A percentile compares a stretch with the other conserved stretches of the same genome.
Evolutionary conservation across 2,888 invertebrate genomes (phyloP).

Genomic region (Trypoxylon attenuatum): DNA sequence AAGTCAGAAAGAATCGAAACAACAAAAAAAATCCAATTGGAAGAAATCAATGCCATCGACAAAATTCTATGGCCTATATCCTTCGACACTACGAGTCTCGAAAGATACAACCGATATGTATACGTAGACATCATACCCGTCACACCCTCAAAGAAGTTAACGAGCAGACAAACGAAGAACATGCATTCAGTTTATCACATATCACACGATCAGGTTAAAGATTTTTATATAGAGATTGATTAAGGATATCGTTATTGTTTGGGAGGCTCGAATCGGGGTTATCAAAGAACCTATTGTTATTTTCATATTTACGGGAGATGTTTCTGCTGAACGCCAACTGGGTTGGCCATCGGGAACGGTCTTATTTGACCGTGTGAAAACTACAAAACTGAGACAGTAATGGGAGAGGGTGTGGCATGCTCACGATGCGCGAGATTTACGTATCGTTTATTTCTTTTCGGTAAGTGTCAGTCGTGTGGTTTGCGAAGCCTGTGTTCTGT

Average conservation of each 20-base stretch:
- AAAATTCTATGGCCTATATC: too few species aligned
- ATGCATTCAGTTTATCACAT: slow-evolving; percentile 5
- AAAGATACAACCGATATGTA: too few species aligned
- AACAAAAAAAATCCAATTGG: too few species aligned
- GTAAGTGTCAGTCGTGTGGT: slow-evolving; percentile 47
- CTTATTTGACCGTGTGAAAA: background rate
- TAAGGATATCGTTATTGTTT: background rate
- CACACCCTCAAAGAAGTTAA: too few species aligned
- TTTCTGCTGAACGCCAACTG: background rate
- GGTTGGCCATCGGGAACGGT: background rate
- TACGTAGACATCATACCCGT: too few species aligned
- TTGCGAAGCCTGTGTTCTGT: slow-evolving; percentile 49
- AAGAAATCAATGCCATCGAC: too few species aligned
- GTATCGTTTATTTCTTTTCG: slow-evolving; percentile 36
- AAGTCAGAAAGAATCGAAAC: too few species aligned
- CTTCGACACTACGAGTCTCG: too few species aligned
- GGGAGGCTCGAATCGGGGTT: background rate
- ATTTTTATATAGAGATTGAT: background rate
- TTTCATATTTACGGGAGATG: background rate
- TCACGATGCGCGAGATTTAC: slow-evolving; percentile 18
- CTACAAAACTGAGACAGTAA: too few species aligned
- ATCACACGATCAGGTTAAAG: slow-evolving; percentile 5
- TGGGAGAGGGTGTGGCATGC: slow-evolving; percentile 53
- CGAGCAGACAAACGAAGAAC: background rate
- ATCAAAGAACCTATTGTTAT: background rate